Percentiles rank a stretch among this genome's conserved stretches.
These are phyloP conservation scores for Lethenteron reissneri DNA, from an alignment of 2,113 vertebrate genomes.

Conservation along the genomic window DNA sequence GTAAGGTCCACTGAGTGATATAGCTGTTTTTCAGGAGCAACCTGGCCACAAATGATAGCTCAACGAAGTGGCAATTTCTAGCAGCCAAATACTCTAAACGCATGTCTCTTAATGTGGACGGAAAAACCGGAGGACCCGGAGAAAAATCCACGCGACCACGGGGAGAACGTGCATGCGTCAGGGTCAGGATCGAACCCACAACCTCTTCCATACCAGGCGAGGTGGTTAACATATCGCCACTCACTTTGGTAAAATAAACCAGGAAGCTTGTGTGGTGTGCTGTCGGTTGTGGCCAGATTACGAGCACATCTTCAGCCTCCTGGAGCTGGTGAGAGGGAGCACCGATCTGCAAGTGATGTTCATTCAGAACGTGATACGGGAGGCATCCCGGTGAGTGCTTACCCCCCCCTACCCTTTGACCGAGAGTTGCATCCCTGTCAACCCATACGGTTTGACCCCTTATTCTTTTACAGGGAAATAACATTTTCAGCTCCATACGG, in stretches of 20 bases:
- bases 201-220: not conserved
- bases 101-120: not conserved
- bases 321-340: conserved; percentile 79
- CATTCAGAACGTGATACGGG: conserved; percentile 81
- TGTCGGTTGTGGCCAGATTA: conserved; percentile 36
- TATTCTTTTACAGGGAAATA: conserved; percentile 1
- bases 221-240: not conserved
- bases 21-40: too few species aligned
- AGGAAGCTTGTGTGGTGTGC: conserved; percentile 10
- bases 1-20: too few species aligned
- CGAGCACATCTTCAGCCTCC: conserved; percentile 73
- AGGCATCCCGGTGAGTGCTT: conserved; percentile 55
- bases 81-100: too few species aligned
- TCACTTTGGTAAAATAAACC: not conserved
- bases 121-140: not conserved
- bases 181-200: not conserved
- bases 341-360: conserved; percentile 67
- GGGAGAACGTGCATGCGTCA: too few species aligned
- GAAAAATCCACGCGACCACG: not conserved
- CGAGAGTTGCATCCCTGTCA: not conserved
- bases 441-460: not conserved
- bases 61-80: too few species aligned
- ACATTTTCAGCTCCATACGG: not conserved
- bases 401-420: not conserved
- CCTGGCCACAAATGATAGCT: too few species aligned